These are phyloP conservation scores for Scaptomyza hsui DNA, from an alignment of 1,140 invertebrate genomes.

Conservation along the genomic window DNA sequence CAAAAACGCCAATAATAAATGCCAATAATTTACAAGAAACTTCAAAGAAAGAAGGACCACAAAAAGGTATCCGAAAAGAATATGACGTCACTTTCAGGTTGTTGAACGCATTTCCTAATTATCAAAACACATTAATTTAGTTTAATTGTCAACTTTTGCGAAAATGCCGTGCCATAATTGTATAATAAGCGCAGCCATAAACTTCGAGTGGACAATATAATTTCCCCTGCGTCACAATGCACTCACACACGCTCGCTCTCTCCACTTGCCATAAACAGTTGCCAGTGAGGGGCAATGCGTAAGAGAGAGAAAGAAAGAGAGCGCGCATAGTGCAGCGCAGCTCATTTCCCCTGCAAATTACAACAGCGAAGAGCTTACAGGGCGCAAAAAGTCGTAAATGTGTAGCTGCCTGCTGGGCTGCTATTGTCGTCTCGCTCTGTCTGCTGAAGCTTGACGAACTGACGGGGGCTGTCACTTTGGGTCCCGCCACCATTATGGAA, in stretches of 20 bases:
- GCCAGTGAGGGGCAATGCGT: conserved; percentile 50
- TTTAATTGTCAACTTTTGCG: conserved; percentile 23
- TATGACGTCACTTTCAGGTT: conserved; percentile 42
- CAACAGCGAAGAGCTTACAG: conserved; percentile 37
- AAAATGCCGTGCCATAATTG: conserved; percentile 24
- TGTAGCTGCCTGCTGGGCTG: conserved; percentile 1
- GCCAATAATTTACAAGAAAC: conserved; percentile 39
- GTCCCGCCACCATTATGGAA: conserved; percentile 79
- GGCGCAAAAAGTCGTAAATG: conserved; percentile 28
- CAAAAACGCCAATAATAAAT: conserved; percentile 10
- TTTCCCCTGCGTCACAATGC: conserved; percentile 63
- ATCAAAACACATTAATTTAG: conserved; percentile 67
- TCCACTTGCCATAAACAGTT: conserved; percentile 62
- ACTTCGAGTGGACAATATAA: conserved; percentile 10
- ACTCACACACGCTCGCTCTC: conserved; percentile 18
- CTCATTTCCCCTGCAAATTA: conserved; percentile 63
- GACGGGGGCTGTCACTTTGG: conserved; percentile 59
- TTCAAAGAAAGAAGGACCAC: not conserved
- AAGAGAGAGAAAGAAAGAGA: conserved; percentile 3
- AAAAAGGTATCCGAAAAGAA: conserved; percentile 2
- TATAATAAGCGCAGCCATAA: not conserved
- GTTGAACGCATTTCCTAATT: conserved; percentile 74
- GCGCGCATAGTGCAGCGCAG: conserved; percentile 6
- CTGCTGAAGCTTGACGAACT: conserved; percentile 47
- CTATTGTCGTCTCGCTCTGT: conserved; percentile 58